Evolutionary conservation across 2,888 invertebrate species (phyloP), one percentile per base, ranked within the genome.

Genomic region (Copidosoma aretas): DNA sequence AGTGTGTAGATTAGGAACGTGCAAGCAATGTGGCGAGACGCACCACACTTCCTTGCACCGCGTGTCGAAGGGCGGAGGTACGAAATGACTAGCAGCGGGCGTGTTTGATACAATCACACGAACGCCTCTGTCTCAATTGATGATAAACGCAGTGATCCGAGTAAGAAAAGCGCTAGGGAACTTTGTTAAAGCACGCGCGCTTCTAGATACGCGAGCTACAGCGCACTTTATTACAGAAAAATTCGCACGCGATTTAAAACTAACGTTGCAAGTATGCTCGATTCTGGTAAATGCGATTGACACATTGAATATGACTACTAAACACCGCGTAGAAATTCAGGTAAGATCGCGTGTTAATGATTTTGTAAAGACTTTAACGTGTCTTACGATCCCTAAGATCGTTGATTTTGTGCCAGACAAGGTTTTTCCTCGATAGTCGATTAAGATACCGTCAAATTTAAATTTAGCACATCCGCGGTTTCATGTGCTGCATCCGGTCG

Each of bases 391-490:
- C 10, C 53, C 53, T 3, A 22, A 25, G 3, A 62, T 62, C 10
- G 0, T 43, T 10, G 43, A 54, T 54, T 39, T 17, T 0, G n/a
- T 43, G 1, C 62, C 62, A 5, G 21, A 52, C n/a, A 22, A 53
- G 22, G 1, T n/a, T 8, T n/a, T 61, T 41, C 52, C 49, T 12
- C 52, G 61, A 1, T 21, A 52, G 3, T 5, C 4, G 3, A 39
- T 62, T 4, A 24, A 4, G 1, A 43, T 62, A n/a, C 54, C 62
- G 1, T 15, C 25, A 1, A 53, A 62, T 24, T 1, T 62, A 1
- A 41, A 62, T 41, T 21, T 73, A 14, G 70, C 73, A 2, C 69
- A 71, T 56, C 72, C 72, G 1, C 54, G 61, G 8, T 74, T 73
- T 52, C 73, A 73, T 19, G 12, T 68, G n/a, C 70, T 72, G 1